These are phyloP conservation scores for Pomacea canaliculata DNA, from an alignment of 2,888 invertebrate genomes.

Conservation along the genomic window DNA sequence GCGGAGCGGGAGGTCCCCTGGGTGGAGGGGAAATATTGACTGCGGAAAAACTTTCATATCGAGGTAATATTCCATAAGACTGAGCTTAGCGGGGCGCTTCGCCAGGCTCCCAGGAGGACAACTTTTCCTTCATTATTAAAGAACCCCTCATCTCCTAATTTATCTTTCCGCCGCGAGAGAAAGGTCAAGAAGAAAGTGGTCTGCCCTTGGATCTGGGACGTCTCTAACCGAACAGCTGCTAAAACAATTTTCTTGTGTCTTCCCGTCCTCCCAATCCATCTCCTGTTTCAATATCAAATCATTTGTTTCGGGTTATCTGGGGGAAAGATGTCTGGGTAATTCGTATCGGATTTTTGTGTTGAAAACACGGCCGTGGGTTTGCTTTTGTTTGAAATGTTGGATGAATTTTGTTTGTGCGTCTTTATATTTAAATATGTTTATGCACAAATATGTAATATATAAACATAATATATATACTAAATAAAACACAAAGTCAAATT, in stretches of 20 bases:
- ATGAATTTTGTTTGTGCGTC: too few relatives aligned
- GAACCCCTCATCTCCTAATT: conserved; percentile 25
- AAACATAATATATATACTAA: too few relatives aligned
- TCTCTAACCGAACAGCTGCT: too few relatives aligned
- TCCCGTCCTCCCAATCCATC: too few relatives aligned
- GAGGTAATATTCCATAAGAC: conserved; percentile 25
- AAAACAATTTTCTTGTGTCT: too few relatives aligned
- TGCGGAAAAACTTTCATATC: conserved; percentile 18
- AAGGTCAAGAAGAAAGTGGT: conserved; percentile 12
- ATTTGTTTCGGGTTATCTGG: background rate
- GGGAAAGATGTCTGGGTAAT: background rate
- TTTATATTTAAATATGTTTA: too few relatives aligned
- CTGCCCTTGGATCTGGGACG: too few relatives aligned
- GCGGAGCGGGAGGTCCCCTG: conserved; percentile 4
- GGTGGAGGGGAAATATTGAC: conserved; percentile 12
- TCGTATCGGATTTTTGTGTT: too few relatives aligned
- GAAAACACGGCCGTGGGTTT: too few relatives aligned
- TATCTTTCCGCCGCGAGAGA: conserved; percentile 21
- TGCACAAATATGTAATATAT: too few relatives aligned
- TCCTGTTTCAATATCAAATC: conserved; percentile 1
- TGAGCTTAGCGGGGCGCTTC: conserved; percentile 13
- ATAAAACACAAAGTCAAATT: too few relatives aligned
- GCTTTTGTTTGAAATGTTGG: too few relatives aligned
- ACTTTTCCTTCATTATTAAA: conserved; percentile 26
- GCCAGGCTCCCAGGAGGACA: background rate